Percentiles rank a stretch among this genome's conserved stretches.
phyloP scores from a whole-genome alignment of 1,140 invertebrate species.

The Brachionus plicatilis region DNA sequence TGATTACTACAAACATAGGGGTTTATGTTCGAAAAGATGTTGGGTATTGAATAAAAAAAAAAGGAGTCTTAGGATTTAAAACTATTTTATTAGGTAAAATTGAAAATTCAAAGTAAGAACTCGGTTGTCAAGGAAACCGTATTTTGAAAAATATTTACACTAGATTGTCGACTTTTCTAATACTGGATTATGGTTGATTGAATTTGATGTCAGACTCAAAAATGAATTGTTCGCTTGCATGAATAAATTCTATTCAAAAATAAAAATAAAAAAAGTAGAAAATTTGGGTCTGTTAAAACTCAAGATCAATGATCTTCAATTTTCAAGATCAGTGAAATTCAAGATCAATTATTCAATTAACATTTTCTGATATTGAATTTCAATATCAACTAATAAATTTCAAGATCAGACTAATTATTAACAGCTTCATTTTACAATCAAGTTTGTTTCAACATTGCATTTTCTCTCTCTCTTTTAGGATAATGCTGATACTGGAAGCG shows the following conservation, averaged over 20 bases:
- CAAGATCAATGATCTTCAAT: too few species aligned
- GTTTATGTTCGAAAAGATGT: slow-evolving; percentile 20
- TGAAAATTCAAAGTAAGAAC: slow-evolving; percentile 7
- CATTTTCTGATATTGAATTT: too few species aligned
- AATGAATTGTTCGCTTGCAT: not conserved
- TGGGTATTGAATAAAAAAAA: not conserved
- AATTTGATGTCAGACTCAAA: not conserved
- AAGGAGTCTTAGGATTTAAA: not conserved
- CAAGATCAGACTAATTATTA: too few species aligned
- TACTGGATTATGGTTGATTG: slow-evolving; percentile 1
- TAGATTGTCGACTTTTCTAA: slow-evolving; percentile 14
- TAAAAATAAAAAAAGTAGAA: too few species aligned
- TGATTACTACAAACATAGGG: slow-evolving; percentile 24
- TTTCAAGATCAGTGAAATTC: too few species aligned
- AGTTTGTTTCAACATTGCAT: too few species aligned
- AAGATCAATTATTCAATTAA: too few species aligned
- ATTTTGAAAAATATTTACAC: slow-evolving; percentile 1
- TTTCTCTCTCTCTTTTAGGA: too few species aligned
- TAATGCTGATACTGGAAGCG: not conserved
- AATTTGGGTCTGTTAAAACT: too few species aligned
- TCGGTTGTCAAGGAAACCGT: not conserved
- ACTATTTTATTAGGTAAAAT: slow-evolving; percentile 20
- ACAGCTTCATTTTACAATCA: too few species aligned
- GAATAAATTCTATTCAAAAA: not conserved
- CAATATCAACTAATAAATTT: too few species aligned